Evolutionary conservation across 2,113 vertebrate species (phyloP).

Genomic region (Ginglymostoma cirratum): DNA sequence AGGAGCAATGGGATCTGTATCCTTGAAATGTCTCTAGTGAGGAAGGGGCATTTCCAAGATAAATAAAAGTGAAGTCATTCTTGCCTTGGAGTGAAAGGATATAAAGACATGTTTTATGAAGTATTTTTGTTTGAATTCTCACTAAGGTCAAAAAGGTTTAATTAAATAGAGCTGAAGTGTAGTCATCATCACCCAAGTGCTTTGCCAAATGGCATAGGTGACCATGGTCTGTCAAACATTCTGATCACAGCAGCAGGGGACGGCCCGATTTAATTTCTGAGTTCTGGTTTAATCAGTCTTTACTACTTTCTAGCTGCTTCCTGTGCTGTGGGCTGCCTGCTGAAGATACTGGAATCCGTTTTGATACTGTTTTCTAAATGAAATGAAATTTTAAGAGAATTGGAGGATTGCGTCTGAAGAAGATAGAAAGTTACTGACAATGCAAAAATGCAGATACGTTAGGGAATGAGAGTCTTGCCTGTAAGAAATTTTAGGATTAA

Average conservation of each 20-base stretch:
- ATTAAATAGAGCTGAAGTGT: background rate
- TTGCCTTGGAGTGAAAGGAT: background rate
- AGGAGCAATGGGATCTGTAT: background rate
- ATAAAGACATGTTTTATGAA: background rate
- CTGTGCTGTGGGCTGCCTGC: background rate
- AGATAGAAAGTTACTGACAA: background rate
- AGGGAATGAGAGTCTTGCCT: background rate
- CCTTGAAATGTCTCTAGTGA: background rate
- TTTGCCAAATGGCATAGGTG: background rate
- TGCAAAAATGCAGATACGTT: background rate
- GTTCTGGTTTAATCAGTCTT: background rate
- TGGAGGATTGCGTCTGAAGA: background rate
- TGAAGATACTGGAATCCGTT: background rate
- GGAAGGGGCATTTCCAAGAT: background rate
- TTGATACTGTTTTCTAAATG: background rate
- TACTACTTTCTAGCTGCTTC: background rate
- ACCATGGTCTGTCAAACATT: background rate
- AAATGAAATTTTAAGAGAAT: constrained; percentile 9
- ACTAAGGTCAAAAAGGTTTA: background rate
- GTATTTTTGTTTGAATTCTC: constrained; percentile 4
- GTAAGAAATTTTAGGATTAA: background rate
- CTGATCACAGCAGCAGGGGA: background rate
- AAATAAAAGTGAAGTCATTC: background rate
- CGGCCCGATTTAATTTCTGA: background rate
- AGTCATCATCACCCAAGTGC: no score